Base-by-base conservation (phyloP, 2,113 vertebrate species). In the Cavia porcellus region DNA sequence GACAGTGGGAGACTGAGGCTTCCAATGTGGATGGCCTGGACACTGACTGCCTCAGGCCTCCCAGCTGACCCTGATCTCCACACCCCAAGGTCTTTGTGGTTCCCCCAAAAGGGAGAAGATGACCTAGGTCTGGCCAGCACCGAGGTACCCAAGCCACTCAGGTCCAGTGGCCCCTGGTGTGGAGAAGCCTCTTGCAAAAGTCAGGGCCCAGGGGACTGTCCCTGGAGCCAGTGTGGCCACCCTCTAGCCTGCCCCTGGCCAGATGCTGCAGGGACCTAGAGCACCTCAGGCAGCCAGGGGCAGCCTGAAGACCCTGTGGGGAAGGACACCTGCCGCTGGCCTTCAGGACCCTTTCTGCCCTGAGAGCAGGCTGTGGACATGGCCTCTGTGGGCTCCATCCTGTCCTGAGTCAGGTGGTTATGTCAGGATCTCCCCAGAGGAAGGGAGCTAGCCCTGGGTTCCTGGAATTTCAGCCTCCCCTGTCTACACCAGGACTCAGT, bases 301-400 rank as follows among this genome's bases (percentile, higher is more conserved):
- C 22, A 3, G 25, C 45, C 30, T 1, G 30, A 32, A 66, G 90
- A 47, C 19, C 35, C 28, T 4, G 0, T 10, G 2, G 0, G 66
- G 32, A 10, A 11, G n/a, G n/a, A 38, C n/a, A 14, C 11, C 10
- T 12, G 32, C 3, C 7, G 0, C 10, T 1, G 12, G 24, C 24
- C 20, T 28, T 15, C 42, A 47, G 74, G 74, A 30, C 45, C 6
- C 24, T 20, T 15, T 1, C 25, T 28, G 13, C 12, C 74, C 74
- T 13, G 47, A 30, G 42, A 77, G 45, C 42, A 47, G 74, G 25
- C 25, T 47, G 72, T 74, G 38, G 38, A 42, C 38, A 74, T 5
- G 22, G 72, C 38, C 10, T 72, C 38, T 59, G 32, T 25, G 55
- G 13, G 32, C 38, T 70, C 50, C 35, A 42, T 47, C 47, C 13